phyloP scores from a whole-genome alignment of 2,888 invertebrate species.

The Conops quadrifasciatus region DNA sequence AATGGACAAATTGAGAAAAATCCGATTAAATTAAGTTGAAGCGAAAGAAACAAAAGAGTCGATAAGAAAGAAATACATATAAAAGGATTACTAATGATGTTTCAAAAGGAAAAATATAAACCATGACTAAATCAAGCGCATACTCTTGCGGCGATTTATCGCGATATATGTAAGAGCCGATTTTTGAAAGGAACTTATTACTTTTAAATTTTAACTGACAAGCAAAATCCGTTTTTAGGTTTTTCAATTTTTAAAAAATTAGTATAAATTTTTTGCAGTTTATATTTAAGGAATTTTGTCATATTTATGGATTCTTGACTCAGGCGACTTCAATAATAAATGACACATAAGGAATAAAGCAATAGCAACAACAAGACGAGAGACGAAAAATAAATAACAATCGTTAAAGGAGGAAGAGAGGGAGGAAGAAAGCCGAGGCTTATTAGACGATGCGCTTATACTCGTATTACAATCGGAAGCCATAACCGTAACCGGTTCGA shows the following conservation, averaged over 20 bases:
- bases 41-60: background rate
- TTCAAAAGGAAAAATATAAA: no score
- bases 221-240: no score
- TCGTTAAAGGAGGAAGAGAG: background rate
- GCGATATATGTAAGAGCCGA: no score
- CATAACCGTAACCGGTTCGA: slow-evolving; percentile 12
- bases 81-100: no score
- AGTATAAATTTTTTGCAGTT: no score
- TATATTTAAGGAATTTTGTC: no score
- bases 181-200: no score
- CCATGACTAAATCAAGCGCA: no score
- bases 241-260: no score
- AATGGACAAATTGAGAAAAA: background rate
- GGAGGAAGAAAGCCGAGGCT: slow-evolving; percentile 11
- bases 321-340: background rate
- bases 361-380: background rate
- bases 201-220: no score
- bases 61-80: background rate
- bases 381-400: slow-evolving; percentile 8
- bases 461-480: slow-evolving; percentile 17
- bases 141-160: no score
- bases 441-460: slow-evolving; percentile 22
- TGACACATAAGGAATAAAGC: background rate
- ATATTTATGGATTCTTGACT: no score
- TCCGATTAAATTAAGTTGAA: background rate